Evolutionary conservation across 2,113 vertebrate genomes (phyloP).

Genomic region (Paramisgurnus dabryanus): DNA sequence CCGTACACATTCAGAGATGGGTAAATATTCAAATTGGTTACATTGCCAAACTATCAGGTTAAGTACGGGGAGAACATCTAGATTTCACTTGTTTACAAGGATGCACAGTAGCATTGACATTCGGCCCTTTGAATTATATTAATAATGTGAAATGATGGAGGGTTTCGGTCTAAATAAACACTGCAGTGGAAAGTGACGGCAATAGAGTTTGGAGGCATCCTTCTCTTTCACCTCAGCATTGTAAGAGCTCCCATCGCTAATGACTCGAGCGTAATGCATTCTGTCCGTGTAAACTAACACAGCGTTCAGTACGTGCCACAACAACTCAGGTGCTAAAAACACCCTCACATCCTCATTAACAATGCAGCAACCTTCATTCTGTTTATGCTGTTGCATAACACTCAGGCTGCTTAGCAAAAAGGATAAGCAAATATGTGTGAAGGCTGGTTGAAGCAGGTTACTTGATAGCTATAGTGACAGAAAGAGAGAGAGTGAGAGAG

Average conservation of each 20-base stretch:
- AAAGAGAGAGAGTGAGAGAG: not conserved
- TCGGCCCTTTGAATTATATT: slow-evolving; percentile 51
- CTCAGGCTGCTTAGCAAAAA: slow-evolving; percentile 40
- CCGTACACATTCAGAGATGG: not conserved
- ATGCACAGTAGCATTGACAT: slow-evolving; percentile 54
- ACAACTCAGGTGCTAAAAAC: not conserved
- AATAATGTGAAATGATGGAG: slow-evolving; percentile 63
- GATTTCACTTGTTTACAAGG: not conserved
- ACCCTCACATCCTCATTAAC: slow-evolving; percentile 35
- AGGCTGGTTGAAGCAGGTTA: slow-evolving; percentile 33
- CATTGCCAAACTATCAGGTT: not conserved
- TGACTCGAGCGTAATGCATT: slow-evolving; percentile 50
- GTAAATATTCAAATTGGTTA: not conserved
- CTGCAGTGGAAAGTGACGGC: slow-evolving; percentile 39
- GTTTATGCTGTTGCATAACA: slow-evolving; percentile 42
- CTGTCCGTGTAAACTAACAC: slow-evolving; percentile 18
- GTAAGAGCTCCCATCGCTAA: slow-evolving; percentile 38
- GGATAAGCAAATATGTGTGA: slow-evolving; percentile 41
- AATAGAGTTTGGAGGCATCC: slow-evolving; percentile 30
- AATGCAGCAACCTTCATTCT: slow-evolving; percentile 44
- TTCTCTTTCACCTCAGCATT: slow-evolving; percentile 10
- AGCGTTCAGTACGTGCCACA: slow-evolving; percentile 18
- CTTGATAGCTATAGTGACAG: slow-evolving; percentile 16
- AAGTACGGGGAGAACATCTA: not conserved
- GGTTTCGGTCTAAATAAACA: slow-evolving; percentile 44